Evolutionary conservation across 2,113 vertebrate genomes (phyloP).

Genomic region (Puffinus mauretanicus): DNA sequence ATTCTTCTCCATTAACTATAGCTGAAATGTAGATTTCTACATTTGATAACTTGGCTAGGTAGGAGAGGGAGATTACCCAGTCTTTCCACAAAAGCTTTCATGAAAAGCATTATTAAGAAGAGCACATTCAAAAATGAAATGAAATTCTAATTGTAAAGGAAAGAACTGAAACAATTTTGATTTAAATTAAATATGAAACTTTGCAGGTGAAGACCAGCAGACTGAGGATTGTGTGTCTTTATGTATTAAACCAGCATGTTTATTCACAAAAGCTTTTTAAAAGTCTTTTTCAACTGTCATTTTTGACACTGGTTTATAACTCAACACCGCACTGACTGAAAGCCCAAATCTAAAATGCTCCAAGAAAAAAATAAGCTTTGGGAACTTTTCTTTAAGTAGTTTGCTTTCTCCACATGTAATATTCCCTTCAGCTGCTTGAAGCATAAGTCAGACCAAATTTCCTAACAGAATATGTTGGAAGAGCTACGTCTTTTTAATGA

Average conservation of each 20-base stretch:
- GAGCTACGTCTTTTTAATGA: neutral
- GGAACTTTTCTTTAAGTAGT: neutral
- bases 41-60: neutral
- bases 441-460: neutral
- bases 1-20: neutral
- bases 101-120: neutral
- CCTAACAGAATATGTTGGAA: neutral
- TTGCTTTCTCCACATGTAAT: neutral
- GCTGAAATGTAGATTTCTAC: neutral
- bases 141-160: neutral
- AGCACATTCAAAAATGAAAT: neutral
- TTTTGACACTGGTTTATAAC: neutral
- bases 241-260: neutral
- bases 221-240: neutral
- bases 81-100: neutral
- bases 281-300: neutral
- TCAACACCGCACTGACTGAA: neutral
- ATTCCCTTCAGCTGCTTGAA: neutral
- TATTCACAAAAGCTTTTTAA: neutral
- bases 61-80: neutral
- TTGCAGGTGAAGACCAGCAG: neutral
- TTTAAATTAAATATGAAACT: neutral
- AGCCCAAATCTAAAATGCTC: neutral
- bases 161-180: neutral
- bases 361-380: neutral